Conservation (phyloP, 2,113 vertebrate genomes). For the Psittacara wagleri region DNA sequence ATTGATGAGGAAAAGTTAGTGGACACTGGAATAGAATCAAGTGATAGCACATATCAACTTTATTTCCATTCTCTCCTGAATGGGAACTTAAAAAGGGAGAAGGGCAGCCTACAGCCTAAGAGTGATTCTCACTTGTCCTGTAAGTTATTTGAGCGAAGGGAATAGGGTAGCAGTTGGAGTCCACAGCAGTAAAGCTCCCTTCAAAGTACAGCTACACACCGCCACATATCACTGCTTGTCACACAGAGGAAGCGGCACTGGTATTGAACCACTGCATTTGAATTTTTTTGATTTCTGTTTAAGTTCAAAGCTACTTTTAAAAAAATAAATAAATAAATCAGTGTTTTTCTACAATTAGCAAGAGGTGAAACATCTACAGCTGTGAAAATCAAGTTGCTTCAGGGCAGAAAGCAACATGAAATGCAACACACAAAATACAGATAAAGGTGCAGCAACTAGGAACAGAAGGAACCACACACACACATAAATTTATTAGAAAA, state of each 20-base stretch:
- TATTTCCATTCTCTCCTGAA: neutral
- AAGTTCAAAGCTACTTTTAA: neutral
- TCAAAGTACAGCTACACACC: accelerated
- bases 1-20: neutral
- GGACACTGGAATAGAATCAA: neutral
- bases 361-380: neutral
- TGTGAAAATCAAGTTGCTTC: neutral
- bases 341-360: neutral
- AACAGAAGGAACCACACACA: neutral
- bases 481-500: neutral
- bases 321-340: neutral
- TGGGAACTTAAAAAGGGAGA: neutral
- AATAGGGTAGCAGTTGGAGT: neutral
- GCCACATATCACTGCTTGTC: neutral
- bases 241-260: accelerated
- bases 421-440: neutral
- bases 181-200: neutral
- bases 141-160: neutral
- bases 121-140: neutral
- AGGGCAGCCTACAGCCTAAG: neutral
- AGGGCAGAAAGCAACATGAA: neutral
- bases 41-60: neutral
- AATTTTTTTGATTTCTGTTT: neutral
- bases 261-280: neutral
- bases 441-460: neutral